Base-by-base conservation (phyloP, 1,140 invertebrate genomes). In the Archivesica marissinica region DNA sequence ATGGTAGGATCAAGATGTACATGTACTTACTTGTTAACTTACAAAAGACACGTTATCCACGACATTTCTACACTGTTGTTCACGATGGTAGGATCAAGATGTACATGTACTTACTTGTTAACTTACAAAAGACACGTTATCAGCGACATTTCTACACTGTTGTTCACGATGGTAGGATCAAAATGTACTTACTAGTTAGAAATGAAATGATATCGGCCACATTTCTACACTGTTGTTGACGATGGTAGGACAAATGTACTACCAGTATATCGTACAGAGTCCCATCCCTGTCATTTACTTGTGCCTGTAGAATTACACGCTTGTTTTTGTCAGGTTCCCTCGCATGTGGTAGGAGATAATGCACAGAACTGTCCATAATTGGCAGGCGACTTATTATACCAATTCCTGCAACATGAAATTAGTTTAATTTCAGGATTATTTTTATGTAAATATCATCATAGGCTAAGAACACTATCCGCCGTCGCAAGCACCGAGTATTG, bases 191-290 rank as follows among this genome's bases (percentile, higher is more conserved):
- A 92, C 90, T 70, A n/a, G 44, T 54, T 23, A 91, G 82, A 64
- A 85, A 88, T 28, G 85, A 77, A 4, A 90, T 23, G 17, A 92
- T 59, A n/a, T 89, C 88, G 52, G 74, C 86, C 38, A 89, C 86
- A 86, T 92, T 92, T 66, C 83, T 72, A 87, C 92, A 92, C 70
- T 92, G 92, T 82, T 92, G 92, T 47, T 89, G 85, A 44, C 90
- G 76, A 52, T 92, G 85, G 68, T 91, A 92, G 13, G 92, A 92
- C 23, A 92, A 86, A 75, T 92, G 91, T 9, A 91, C 88, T 23
- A 85, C 88, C 44, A 89, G 68, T 6, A 92, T 47, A 78, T 92
- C 86, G 2, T 89, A 38, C 30, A 82, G 30, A 9, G 30, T 70
- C 0, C 72, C 39, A 11, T 66, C 33, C 13, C 64, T 77, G 6